Evolutionary conservation across 2,797 vertebrate species (phyloP).

Genomic region (Spatula versicolor): DNA sequence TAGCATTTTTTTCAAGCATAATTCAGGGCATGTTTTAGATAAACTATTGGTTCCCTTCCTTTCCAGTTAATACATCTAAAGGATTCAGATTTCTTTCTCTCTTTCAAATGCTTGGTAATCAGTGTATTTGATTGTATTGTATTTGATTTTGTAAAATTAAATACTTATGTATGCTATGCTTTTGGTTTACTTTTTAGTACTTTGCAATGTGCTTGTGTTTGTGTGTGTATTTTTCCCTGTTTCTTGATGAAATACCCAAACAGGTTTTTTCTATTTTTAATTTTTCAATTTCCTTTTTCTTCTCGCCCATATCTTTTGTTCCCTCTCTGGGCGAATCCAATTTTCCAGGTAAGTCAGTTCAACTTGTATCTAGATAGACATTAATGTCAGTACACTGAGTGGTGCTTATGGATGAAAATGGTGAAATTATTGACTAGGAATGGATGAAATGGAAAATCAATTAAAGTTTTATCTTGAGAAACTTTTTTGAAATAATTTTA

Average conservation of each 20-base stretch:
- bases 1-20: not conserved
- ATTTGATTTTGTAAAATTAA: not conserved
- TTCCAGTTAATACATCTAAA: not conserved
- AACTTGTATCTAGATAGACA: not conserved
- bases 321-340: not conserved
- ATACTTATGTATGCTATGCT: not conserved
- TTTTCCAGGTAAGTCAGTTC: not conserved
- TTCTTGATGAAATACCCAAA: not conserved
- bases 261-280: not conserved
- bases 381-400: not conserved
- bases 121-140: not conserved
- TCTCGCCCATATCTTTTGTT: not conserved
- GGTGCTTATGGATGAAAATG: not conserved
- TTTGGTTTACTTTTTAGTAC: not conserved
- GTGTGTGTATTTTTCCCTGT: fast-evolving
- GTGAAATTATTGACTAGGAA: not conserved
- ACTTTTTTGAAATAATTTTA: not conserved
- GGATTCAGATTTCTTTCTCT: not conserved
- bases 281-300: not conserved
- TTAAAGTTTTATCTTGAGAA: not conserved
- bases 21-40: not conserved
- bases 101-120: not conserved
- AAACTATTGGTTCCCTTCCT: not conserved
- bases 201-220: not conserved
- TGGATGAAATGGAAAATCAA: not conserved